A percentile compares a stretch with the other conserved stretches of the same genome.
Evolutionary conservation across 2,113 vertebrate species (phyloP).

Genomic region (Tretioscincus oriximinensis): DNA sequence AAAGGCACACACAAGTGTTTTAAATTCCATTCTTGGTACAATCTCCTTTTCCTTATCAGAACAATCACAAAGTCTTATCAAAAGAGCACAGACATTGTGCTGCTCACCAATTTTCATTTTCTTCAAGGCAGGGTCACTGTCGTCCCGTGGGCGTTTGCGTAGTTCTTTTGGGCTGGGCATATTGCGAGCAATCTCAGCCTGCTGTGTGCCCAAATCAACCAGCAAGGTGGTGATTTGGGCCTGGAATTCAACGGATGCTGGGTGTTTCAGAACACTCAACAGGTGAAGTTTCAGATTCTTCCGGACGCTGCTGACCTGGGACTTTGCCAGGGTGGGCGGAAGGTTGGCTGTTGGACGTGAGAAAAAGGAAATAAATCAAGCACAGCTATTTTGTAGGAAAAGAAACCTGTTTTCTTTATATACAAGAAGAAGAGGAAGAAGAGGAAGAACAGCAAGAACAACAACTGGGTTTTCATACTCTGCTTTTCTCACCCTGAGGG

Average conservation of each 20-base stretch:
- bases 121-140: constrained; percentile 81
- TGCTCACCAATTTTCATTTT: constrained; percentile 90
- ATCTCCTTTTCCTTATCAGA: too few relatives aligned
- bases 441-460: too few relatives aligned
- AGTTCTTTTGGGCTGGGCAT: constrained; percentile 78
- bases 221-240: constrained; percentile 91
- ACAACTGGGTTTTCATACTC: too few relatives aligned
- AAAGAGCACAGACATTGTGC: neutral
- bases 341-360: constrained; percentile 80
- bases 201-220: constrained; percentile 89
- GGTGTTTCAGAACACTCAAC: constrained; percentile 86
- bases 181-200: constrained; percentile 85
- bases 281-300: constrained; percentile 95
- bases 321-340: constrained; percentile 91
- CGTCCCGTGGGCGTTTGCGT: constrained; percentile 84
- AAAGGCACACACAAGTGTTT: too few relatives aligned
- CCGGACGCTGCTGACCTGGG: constrained; percentile 94
- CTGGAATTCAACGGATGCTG: constrained; percentile 87
- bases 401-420: too few relatives aligned
- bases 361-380: neutral
- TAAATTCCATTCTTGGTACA: too few relatives aligned
- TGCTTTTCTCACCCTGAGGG: too few relatives aligned
- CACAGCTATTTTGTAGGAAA: too few relatives aligned
- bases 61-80: too few relatives aligned
- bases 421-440: too few relatives aligned